Evolutionary conservation across 2,888 invertebrate genomes (phyloP).

Genomic region (Digitonthophagus gazella): DNA sequence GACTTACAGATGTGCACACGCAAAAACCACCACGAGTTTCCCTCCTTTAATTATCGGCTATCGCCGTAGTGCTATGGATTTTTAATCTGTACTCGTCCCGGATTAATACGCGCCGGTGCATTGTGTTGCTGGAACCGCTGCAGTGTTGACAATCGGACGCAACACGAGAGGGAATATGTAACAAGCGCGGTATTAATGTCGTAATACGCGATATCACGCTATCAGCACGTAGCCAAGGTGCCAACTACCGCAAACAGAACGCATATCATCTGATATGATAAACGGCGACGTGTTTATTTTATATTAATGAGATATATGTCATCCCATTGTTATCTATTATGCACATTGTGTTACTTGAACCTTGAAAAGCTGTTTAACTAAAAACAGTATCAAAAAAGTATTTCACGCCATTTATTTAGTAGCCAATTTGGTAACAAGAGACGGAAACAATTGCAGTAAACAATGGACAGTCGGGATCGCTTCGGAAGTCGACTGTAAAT

Average conservation of each 20-base stretch:
- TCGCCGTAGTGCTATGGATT: neutral
- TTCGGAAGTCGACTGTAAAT: slow-evolving; percentile 11
- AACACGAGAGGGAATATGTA: neutral
- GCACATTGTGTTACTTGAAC: too few species aligned
- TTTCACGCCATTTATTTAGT: neutral
- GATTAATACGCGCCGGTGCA: neutral
- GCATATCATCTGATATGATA: neutral
- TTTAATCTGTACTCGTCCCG: too few species aligned
- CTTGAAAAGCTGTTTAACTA: too few species aligned
- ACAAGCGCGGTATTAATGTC: neutral
- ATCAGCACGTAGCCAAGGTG: neutral
- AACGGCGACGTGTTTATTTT: neutral
- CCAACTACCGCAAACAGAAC: neutral
- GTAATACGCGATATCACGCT: neutral
- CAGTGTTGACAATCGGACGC: neutral
- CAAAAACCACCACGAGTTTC: neutral
- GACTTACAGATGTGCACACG: neutral
- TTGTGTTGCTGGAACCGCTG: neutral
- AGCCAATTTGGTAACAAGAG: neutral
- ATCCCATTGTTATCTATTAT: neutral
- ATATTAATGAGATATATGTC: neutral
- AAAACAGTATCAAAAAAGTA: neutral
- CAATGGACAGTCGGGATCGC: neutral
- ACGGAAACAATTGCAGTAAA: neutral
- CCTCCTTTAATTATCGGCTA: neutral